Evolutionary conservation across 2,113 vertebrate species (phyloP), one percentile per base, ranked within the genome.

Genomic region (Phalacrocorax pelagicus): DNA sequence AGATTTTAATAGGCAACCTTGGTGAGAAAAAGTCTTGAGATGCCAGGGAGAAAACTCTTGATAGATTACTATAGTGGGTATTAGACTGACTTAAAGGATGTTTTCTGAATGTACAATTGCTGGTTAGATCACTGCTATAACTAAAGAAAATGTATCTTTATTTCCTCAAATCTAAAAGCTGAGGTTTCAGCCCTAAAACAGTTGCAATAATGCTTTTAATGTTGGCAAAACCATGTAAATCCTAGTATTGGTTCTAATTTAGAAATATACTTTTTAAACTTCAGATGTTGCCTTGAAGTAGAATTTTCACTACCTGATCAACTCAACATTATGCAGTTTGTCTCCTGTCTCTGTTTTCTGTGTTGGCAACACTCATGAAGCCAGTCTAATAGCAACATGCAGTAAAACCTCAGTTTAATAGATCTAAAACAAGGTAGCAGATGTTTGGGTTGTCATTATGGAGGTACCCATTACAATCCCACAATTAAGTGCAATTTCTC

Each of bases 21-120:
- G 32, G 18, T 54, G 51, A 66, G 63, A 86, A 36, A 59, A 86
- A 17, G 10, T 22, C 38, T 23, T 36, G 38, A 57, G 54, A 6
- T 9, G 24, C 5, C 15, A 15, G 51, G 59, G 47, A 7, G 46
- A 16, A 32, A 55, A 30, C 11, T 46, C 7, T 3, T 55, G 32
- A 8, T 49, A 54, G 49, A 27, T 83, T 3, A 22, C 23, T 71
- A 0, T 13, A 44, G 5, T 0, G 1, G 9, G 27, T 7, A 0
- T 17, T 12, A 5, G 22, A 40, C 29, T 11, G 20, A 38, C 46
- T 73, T 12, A 34, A 20, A 51, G 66, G 55, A 38, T 18, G 2
- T 44, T 66, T 91, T n/a, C 59, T 54, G 59, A 58, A 55, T 3
- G 6, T 26, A 11, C 22, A 34, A 4, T 10, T 62, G 22, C 72